Base-by-base conservation (phyloP, 2,888 invertebrate genomes). In the Aphidoletes aphidimyza region DNA sequence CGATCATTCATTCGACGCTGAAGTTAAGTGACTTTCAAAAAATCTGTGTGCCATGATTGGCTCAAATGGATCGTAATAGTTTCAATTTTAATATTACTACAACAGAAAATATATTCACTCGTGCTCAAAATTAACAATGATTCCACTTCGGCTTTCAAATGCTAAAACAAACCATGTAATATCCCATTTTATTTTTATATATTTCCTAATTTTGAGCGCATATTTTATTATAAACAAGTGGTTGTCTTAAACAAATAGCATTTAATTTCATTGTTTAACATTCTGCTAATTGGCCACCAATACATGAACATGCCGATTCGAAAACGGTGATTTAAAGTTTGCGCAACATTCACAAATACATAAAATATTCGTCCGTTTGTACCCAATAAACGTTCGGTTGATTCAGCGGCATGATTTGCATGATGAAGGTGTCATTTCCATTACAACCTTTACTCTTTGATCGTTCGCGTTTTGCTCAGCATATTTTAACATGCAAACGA, bases 261-360 rank as follows among this genome's bases (percentile, higher is more conserved):
- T 69, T 69, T 69, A 69, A 69, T 69, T 8, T 69, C 30, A 69
- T 69, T 69, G 69, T 69, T 69, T 69, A 30, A 69, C 69, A 69
- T 69, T 69, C 30, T 69, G 69, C 34, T 69, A 69, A 69, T 69
- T 69, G 69, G 30, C 17, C 9, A 9, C 54, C 34, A 30, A 69
- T 54, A 54, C n/a, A n/a, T n/a, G n/a, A n/a, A n/a, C n/a, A n/a
- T n/a, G n/a, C n/a, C n/a, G n/a, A n/a, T n/a, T n/a, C n/a, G n/a
- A n/a, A n/a, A n/a, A n/a, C n/a, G n/a, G n/a, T n/a, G n/a, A n/a
- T n/a, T n/a, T n/a, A n/a, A n/a, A n/a, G n/a, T n/a, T n/a, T n/a
- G n/a, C n/a, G n/a, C n/a, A n/a, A n/a, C n/a, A n/a, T n/a, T n/a
- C n/a, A n/a, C n/a, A n/a, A n/a, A n/a, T n/a, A n/a, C n/a, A n/a